Evolutionary conservation across 1,140 invertebrate genomes (phyloP), one percentile per base, ranked within the genome.

Genomic region (Acarapis woodi): DNA sequence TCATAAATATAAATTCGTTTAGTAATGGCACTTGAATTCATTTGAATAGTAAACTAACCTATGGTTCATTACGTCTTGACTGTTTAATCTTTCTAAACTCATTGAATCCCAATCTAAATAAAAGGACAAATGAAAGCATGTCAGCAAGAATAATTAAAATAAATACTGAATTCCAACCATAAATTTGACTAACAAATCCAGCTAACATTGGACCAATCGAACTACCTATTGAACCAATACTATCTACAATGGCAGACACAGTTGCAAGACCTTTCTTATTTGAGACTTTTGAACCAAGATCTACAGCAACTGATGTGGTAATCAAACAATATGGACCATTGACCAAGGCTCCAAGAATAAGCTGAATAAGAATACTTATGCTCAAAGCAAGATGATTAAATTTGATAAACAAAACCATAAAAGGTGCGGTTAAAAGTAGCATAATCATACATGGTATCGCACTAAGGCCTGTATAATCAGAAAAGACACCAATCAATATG

Each of bases 301-400:
- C 83, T 9, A 85, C 78, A 34, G 80, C 83, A 30, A 94, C 82
- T 1, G 82, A 80, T 5, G 87, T 93, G 10, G 85, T 93, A 49
- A 94, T 93, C 15, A 94, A 59, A 18, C 80, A 76, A 56, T 93
- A 93, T 2, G 85, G 85, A 2, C 82, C 85, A 57, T 93, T 93
- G 0, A 93, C 82, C 26, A 90, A 57, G 40, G 72, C 50, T 16
- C 85, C 85, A 40, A 68, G 67, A 10, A 73, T 32, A 19, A 85
- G 50, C 38, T 90, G 60, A 32, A 93, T 51, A 24, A 65, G 46
- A 52, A 48, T 39, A 52, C 72, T 79, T 1, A 65, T 46, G 2
- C 47, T 48, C 14, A 72, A 50, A 40, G 62, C 66, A 47, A 21
- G 63, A 61, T 20, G 73, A 73, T 49, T 68, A 67, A 38, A 57